Evolutionary conservation across 1,140 invertebrate species (phyloP).

Genomic region (Heliconius eleuchia): DNA sequence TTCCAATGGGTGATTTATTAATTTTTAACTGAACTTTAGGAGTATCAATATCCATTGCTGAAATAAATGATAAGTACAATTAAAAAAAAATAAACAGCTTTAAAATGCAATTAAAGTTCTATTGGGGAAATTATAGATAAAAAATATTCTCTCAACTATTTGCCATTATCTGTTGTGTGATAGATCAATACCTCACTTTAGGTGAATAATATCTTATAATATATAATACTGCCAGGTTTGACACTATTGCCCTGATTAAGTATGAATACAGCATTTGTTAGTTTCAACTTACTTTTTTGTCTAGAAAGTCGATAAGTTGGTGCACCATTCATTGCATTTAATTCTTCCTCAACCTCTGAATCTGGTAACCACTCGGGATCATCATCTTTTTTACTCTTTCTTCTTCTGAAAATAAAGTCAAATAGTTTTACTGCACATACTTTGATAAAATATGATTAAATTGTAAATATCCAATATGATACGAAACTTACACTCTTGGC

Average conservation of each 20-base stretch:
- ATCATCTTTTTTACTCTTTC: slow-evolving; percentile 69
- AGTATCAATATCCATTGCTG: slow-evolving; percentile 59
- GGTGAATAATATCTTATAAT: too few relatives aligned
- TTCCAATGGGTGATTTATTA: slow-evolving; percentile 41
- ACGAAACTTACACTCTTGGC: slow-evolving; percentile 58
- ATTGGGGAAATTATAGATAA: too few relatives aligned
- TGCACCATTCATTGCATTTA: slow-evolving; percentile 79
- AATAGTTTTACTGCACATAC: not conserved
- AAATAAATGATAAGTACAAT: slow-evolving; percentile 28
- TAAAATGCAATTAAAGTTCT: not conserved
- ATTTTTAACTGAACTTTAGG: slow-evolving; percentile 34
- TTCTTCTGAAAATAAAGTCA: slow-evolving; percentile 49
- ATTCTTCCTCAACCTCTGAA: slow-evolving; percentile 79
- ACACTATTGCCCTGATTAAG: too few relatives aligned
- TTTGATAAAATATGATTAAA: not conserved
- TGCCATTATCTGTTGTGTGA: too few relatives aligned
- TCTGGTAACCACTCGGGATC: slow-evolving; percentile 81
- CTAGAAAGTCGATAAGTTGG: slow-evolving; percentile 56
- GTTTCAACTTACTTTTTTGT: slow-evolving; percentile 54
- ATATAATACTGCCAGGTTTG: too few relatives aligned
- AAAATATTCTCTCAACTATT: too few relatives aligned
- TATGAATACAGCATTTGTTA: not conserved
- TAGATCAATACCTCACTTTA: too few relatives aligned
- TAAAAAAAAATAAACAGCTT: not conserved
- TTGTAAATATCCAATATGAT: not conserved